Evolutionary conservation across 2,797 vertebrate genomes (phyloP).

Genomic region (Dipus sagitta): DNA sequence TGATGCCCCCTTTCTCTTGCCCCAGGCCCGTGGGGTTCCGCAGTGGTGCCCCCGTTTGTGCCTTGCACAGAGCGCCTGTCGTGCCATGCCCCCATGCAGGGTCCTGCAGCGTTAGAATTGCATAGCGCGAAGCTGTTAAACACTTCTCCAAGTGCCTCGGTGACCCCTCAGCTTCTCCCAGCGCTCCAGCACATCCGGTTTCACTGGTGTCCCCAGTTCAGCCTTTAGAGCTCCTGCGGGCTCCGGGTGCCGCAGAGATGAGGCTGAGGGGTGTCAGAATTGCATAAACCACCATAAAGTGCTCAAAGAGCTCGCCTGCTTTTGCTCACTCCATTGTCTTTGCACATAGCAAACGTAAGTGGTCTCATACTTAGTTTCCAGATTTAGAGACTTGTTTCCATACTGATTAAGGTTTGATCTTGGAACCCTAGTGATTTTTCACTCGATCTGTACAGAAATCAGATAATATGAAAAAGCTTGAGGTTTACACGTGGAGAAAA

Average conservation of each 20-base stretch:
- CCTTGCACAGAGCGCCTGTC: background rate
- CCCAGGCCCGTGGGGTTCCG: background rate
- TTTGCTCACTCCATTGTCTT: background rate
- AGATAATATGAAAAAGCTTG: background rate
- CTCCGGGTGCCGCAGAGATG: background rate
- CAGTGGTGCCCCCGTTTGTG: background rate
- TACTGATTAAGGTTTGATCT: background rate
- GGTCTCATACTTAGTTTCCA: background rate
- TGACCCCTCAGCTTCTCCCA: accelerated
- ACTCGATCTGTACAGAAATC: background rate
- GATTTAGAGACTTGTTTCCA: background rate
- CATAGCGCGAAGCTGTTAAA: background rate
- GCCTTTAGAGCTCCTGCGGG: background rate
- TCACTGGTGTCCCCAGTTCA: accelerated
- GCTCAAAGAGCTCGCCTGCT: background rate
- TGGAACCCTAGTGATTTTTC: background rate
- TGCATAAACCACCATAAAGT: background rate
- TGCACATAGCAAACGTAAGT: background rate
- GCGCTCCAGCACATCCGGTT: background rate
- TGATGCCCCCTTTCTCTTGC: conserved; percentile 54
- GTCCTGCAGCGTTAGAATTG: background rate
- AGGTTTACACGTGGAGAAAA: background rate
- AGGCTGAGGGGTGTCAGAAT: background rate
- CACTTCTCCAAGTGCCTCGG: background rate
- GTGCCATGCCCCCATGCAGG: background rate